phyloP scores from a whole-genome alignment of 2,113 vertebrate genomes.

The Menura novaehollandiae region DNA sequence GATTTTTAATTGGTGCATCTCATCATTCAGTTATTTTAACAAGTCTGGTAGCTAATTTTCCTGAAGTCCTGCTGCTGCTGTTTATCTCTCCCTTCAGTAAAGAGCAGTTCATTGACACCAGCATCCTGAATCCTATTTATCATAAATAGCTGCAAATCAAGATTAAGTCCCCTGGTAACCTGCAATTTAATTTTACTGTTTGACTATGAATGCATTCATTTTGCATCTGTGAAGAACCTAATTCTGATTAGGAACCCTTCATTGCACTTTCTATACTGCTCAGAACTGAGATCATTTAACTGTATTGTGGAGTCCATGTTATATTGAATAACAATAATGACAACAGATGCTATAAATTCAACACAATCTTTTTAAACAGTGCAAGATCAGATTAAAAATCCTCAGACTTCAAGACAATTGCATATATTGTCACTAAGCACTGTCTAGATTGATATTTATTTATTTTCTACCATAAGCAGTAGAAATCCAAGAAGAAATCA shows the following conservation, averaged over 20 bases:
- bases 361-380: not conserved
- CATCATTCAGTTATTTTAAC: constrained; percentile 1
- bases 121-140: constrained; percentile 1
- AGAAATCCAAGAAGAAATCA: not conserved
- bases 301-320: not conserved
- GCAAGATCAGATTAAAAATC: not conserved
- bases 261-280: not conserved
- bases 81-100: not conserved
- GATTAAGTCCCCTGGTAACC: constrained; percentile 39
- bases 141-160: constrained; percentile 44
- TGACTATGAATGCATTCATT: constrained; percentile 3
- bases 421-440: not conserved
- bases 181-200: constrained; percentile 30
- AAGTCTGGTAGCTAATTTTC: constrained; percentile 1
- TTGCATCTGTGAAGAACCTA: not conserved
- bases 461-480: not conserved
- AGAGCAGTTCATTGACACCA: not conserved
- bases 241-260: not conserved
- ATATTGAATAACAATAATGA: not conserved
- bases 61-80: not conserved
- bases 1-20: constrained; percentile 2
- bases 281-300: not conserved
- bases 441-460: not conserved
- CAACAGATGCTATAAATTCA: not conserved
- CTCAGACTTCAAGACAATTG: not conserved